Percentiles rank a stretch among this genome's conserved stretches.
phyloP scores from a whole-genome alignment of 1,140 invertebrate species.

The Phortica variegata region DNA sequence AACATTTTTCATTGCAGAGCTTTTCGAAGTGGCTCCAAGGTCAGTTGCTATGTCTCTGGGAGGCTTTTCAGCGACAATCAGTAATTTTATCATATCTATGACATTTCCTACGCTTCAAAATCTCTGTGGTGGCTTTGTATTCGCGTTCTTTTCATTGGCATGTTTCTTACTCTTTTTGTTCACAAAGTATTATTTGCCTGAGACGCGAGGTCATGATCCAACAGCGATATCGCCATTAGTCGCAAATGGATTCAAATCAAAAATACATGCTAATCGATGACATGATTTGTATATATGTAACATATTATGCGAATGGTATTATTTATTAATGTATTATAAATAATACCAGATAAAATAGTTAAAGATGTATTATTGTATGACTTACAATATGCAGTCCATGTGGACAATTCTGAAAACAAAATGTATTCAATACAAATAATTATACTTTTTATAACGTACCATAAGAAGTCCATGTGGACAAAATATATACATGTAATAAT shows the following conservation, averaged over 20 bases:
- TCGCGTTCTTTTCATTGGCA: constrained; percentile 67
- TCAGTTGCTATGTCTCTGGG: constrained; percentile 84
- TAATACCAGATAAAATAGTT: no score
- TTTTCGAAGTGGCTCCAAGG: constrained; percentile 83
- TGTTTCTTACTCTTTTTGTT: constrained; percentile 65
- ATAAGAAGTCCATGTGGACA: no score
- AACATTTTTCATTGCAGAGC: constrained; percentile 60
- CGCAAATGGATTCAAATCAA: constrained; percentile 57
- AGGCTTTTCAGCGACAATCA: constrained; percentile 83
- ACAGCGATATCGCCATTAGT: constrained; percentile 62
- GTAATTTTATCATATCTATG: constrained; percentile 84
- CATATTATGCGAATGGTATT: no score
- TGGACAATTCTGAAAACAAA: no score
- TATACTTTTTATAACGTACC: no score
- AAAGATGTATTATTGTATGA: no score
- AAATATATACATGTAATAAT: no score
- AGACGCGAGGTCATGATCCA: constrained; percentile 68
- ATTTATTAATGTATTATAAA: no score
- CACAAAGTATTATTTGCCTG: constrained; percentile 67
- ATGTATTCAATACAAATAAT: no score
- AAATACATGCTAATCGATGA: no score
- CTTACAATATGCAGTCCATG: no score
- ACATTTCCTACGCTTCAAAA: constrained; percentile 69
- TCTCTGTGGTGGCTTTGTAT: constrained; percentile 66
- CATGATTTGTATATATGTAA: no score